A percentile compares a stretch with the other conserved stretches of the same genome.
These are phyloP conservation scores for Grammomys dolichurus DNA, from an alignment of 2,113 vertebrate species.

Conservation along the genomic window DNA sequence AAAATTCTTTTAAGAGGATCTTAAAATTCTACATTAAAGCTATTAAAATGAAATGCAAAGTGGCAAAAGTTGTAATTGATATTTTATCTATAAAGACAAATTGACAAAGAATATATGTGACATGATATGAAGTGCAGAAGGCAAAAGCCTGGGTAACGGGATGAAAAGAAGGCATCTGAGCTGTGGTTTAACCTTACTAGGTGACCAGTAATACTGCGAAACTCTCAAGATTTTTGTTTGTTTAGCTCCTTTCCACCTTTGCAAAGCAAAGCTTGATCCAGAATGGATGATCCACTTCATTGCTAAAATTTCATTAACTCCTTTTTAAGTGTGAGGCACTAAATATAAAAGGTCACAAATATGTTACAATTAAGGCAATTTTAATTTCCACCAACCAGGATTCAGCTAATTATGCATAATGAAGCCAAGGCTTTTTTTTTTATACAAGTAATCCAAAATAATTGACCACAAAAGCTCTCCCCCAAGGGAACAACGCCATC, in stretches of 20 bases:
- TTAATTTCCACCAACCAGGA: neutral
- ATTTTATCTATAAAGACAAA: neutral
- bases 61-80: neutral
- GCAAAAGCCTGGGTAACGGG: fast-evolving
- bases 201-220: neutral
- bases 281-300: neutral
- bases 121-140: neutral
- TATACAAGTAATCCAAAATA: neutral
- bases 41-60: neutral
- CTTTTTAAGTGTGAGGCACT: neutral
- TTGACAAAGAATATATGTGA: neutral
- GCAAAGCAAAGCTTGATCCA: neutral
- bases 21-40: neutral
- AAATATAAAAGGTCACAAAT: neutral
- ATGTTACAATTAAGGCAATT: neutral
- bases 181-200: neutral
- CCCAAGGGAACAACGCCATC: neutral
- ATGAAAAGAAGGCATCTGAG: neutral
- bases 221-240: neutral
- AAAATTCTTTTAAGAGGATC: neutral
- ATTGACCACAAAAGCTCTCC: neutral
- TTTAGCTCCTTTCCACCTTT: neutral
- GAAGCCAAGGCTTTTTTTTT: neutral
- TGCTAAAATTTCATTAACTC: conserved; percentile 15
- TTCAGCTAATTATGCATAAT: neutral